Evolutionary conservation across 2,888 invertebrate genomes (phyloP).

Genomic region (Tetramorium bicarinatum): DNA sequence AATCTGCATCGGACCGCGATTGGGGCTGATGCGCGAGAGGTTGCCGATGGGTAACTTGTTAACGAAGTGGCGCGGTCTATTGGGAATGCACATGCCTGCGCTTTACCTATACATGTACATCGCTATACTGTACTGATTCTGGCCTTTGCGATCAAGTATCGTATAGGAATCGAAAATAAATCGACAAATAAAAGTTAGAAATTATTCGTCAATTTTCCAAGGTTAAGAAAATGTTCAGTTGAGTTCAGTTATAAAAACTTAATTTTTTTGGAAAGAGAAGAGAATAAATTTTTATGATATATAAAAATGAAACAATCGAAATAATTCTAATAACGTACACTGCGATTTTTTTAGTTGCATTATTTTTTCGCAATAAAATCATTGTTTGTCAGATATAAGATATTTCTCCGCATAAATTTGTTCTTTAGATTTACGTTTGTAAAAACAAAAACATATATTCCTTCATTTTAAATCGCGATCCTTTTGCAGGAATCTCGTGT

Average conservation of each 20-base stretch:
- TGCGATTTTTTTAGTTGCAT: background rate
- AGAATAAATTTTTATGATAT: background rate
- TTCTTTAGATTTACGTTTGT: constrained; percentile 12
- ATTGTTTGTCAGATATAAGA: background rate
- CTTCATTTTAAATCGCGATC: background rate
- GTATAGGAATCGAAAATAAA: background rate
- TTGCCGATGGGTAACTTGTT: constrained; percentile 31
- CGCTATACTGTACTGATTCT: background rate
- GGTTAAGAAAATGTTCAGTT: background rate
- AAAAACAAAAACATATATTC: background rate
- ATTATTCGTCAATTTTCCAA: background rate
- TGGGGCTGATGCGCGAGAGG: constrained; percentile 7
- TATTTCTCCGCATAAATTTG: background rate
- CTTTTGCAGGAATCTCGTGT: background rate
- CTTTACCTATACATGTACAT: background rate
- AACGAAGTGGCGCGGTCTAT: constrained; percentile 33
- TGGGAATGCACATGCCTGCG: constrained; percentile 3
- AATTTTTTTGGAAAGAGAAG: background rate
- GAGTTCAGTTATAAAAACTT: background rate
- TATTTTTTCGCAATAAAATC: background rate
- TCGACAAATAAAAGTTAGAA: background rate
- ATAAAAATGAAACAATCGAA: constrained; percentile 18
- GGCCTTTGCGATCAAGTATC: background rate
- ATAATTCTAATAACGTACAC: background rate
- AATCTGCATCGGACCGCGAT: constrained; percentile 34